These are phyloP conservation scores for Lethocerus indicus DNA, from an alignment of 1,140 invertebrate genomes.

Conservation along the genomic window DNA sequence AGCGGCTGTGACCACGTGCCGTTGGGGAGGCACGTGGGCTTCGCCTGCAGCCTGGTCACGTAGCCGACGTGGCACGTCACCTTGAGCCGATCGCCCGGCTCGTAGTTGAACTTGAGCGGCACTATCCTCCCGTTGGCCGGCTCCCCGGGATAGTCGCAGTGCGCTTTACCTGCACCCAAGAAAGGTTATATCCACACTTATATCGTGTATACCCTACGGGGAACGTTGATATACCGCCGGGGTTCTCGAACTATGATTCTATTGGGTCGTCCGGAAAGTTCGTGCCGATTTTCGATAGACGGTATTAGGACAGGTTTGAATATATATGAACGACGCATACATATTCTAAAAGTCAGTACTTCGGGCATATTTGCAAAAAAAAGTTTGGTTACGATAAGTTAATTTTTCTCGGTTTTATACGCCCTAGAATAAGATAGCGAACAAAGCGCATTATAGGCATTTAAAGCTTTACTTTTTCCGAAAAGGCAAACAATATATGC, in stretches of 20 bases:
- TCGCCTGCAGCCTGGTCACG: slow-evolving; percentile 24
- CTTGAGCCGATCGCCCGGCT: slow-evolving; percentile 51
- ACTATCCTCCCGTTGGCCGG: slow-evolving; percentile 48
- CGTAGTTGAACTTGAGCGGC: slow-evolving; percentile 59
- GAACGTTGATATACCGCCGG: background rate
- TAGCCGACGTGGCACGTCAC: slow-evolving; percentile 53
- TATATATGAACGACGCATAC: no score
- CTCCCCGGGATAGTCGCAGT: slow-evolving; percentile 54
- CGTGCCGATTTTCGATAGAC: no score
- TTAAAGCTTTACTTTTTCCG: no score
- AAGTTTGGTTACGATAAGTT: no score
- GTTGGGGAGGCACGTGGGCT: slow-evolving; percentile 16
- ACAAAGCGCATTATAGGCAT: no score
- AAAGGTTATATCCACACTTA: slow-evolving; percentile 1
- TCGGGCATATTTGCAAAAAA: no score
- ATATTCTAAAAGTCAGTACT: no score
- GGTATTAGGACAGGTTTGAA: no score
- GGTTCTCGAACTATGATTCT: background rate
- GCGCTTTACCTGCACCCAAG: slow-evolving; percentile 41
- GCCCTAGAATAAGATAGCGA: no score
- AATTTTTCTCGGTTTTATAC: no score
- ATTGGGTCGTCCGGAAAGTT: background rate
- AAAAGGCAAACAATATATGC: no score
- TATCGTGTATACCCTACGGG: background rate
- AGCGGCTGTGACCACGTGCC: slow-evolving; percentile 20